These are phyloP conservation scores for Zaprionus africanus DNA, from an alignment of 1,140 invertebrate species.

Conservation along the genomic window DNA sequence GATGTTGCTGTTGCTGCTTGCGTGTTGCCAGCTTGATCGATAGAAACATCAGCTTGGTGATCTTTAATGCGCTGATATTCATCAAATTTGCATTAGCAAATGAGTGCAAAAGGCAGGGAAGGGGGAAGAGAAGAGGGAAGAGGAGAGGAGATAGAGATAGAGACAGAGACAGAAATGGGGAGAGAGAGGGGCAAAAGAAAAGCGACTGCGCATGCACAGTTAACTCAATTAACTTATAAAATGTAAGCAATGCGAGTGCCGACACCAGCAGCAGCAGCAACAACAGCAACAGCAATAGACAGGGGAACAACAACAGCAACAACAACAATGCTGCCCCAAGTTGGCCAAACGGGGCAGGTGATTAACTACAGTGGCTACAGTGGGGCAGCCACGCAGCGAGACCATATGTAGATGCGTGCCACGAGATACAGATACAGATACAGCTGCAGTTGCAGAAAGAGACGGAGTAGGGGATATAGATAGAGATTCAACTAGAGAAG, in stretches of 20 bases:
- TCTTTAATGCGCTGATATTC: constrained; percentile 48
- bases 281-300: constrained; percentile 15
- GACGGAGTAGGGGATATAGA: constrained; percentile 33
- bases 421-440: constrained; percentile 42
- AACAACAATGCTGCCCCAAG: constrained; percentile 26
- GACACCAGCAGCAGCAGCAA: constrained; percentile 29
- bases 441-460: neutral
- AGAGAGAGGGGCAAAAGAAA: neutral
- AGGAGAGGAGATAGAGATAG: neutral
- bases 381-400: constrained; percentile 32
- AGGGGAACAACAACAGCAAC: constrained; percentile 25
- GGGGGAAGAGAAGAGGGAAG: neutral
- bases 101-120: constrained; percentile 45
- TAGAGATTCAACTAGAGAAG: neutral
- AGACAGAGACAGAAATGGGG: no score
- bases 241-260: constrained; percentile 74
- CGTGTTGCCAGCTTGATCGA: constrained; percentile 7
- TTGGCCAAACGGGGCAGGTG: constrained; percentile 79
- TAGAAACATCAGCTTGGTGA: constrained; percentile 25
- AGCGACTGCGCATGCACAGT: constrained; percentile 60
- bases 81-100: constrained; percentile 75
- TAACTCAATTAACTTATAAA: constrained; percentile 83
- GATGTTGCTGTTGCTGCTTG: neutral
- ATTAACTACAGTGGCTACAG: constrained; percentile 71
- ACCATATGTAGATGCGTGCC: constrained; percentile 75